Base-by-base conservation (phyloP, 2,888 invertebrate genomes). In the Thereva nobilitata region DNA sequence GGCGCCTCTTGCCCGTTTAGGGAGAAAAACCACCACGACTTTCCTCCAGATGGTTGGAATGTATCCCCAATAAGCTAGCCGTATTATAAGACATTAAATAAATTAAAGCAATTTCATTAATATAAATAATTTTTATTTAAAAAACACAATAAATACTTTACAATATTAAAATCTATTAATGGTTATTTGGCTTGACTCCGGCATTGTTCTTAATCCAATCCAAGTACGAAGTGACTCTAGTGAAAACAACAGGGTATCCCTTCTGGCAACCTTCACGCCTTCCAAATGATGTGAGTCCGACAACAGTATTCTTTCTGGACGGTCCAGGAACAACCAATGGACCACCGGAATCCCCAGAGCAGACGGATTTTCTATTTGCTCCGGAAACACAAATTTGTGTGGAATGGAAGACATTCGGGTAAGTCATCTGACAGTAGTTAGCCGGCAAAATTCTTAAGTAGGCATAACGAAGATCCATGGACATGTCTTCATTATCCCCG, bases 351-450 rank as follows among this genome's bases (percentile, higher is more conserved):
- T 79, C 79, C 1, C 79, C 80, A 47, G 71, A 74, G 71, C 80
- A 80, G 35, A 76, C 74, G 52, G 76, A 75, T 67, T 71, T 74
- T 8, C 76, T 75, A 8, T 71, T 70, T 34, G 68, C 65, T 8
- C 76, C 78, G 50, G 72, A 71, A 4, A 76, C 73, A 67, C 80
- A 80, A n/a, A 80, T 73, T 47, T 79, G 61, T 44, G 52, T 61
- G 12, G 10, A 5, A 1, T 76, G 73, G 56, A 75, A 5, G n/a
- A 44, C 34, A 9, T 6, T 6, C 4, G 50, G 50, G 3, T 34
- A 63, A 23, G 34, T 2, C 34, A n/a, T n/a, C 2, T 37, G 8
- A 52, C 63, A 63, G 41, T n/a, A n/a, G 3, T 42, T 6, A 3
- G 34, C 9, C 5, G 50, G 41, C 5, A 41, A 23, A 9, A 55